Conservation (phyloP, 2,888 invertebrate species). For the Coenonympha arcania region DNA sequence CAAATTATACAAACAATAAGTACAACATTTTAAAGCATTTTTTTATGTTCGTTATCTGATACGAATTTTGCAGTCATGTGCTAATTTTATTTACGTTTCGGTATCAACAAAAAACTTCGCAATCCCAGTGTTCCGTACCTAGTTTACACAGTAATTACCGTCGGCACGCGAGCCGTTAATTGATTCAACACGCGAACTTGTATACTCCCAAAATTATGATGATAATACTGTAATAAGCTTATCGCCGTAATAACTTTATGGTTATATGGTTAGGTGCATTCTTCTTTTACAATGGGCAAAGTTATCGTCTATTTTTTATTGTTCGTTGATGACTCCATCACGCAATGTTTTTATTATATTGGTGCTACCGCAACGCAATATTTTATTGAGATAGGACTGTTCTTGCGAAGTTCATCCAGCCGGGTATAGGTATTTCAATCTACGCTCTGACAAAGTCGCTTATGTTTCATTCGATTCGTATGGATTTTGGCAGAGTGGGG, state of each 20-base stretch:
- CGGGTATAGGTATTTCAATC: no score
- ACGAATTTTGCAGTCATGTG: constrained; percentile 3
- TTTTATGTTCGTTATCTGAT: no score
- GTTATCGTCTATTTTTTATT: neutral
- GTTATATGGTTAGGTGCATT: constrained; percentile 1
- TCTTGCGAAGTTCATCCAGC: no score
- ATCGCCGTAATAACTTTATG: constrained; percentile 4
- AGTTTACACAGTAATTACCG: constrained; percentile 54
- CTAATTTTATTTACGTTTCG: constrained; percentile 3
- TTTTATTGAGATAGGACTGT: no score
- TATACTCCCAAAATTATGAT: constrained; percentile 9
- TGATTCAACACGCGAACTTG: constrained; percentile 33
- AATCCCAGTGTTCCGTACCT: constrained; percentile 44
- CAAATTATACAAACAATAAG: no score
- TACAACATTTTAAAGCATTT: no score
- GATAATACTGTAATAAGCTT: constrained; percentile 12
- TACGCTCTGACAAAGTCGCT: no score
- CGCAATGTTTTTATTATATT: no score
- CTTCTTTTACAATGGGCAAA: neutral
- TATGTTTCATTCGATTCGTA: no score
- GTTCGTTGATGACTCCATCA: neutral
- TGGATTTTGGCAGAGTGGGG: no score
- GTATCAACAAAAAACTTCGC: constrained; percentile 26
- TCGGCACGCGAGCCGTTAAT: constrained; percentile 62
- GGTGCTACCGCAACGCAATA: no score